Conservation (phyloP, 2,797 vertebrate species). For the Pantherophis vulpinus region DNA sequence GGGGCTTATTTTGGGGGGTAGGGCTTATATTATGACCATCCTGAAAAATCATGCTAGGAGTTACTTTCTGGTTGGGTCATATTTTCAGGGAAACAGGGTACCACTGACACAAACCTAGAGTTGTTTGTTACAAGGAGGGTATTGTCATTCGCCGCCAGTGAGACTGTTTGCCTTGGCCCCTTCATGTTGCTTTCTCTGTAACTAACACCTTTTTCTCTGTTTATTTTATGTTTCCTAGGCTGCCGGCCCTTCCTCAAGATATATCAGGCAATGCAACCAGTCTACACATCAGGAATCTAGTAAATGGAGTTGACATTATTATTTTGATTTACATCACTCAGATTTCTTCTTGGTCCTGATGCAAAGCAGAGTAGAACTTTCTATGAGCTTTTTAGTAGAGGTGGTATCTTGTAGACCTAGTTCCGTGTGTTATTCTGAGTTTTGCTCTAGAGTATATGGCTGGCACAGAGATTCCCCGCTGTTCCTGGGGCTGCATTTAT, state of each 20-base stretch:
- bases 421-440: not conserved
- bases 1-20: no score
- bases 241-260: slow-evolving; percentile 97
- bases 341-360: not conserved
- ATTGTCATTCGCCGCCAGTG: not conserved
- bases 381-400: not conserved
- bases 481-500: not conserved
- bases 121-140: not conserved
- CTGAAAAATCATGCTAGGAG: no score
- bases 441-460: not conserved
- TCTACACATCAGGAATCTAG: slow-evolving; percentile 99
- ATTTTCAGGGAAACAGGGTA: no score
- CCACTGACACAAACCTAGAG: not conserved
- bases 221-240: slow-evolving; percentile 75
- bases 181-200: slow-evolving; percentile 37
- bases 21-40: no score
- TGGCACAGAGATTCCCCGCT: not conserved
- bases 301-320: slow-evolving; percentile 67
- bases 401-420: not conserved
- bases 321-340: not conserved
- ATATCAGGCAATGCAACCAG: slow-evolving; percentile 98
- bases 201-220: slow-evolving; percentile 55
- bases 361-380: not conserved
- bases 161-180: slow-evolving; percentile 54
- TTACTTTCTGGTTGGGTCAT: no score